Conservation (phyloP, 1,140 invertebrate species). For the Papilio machaon region DNA sequence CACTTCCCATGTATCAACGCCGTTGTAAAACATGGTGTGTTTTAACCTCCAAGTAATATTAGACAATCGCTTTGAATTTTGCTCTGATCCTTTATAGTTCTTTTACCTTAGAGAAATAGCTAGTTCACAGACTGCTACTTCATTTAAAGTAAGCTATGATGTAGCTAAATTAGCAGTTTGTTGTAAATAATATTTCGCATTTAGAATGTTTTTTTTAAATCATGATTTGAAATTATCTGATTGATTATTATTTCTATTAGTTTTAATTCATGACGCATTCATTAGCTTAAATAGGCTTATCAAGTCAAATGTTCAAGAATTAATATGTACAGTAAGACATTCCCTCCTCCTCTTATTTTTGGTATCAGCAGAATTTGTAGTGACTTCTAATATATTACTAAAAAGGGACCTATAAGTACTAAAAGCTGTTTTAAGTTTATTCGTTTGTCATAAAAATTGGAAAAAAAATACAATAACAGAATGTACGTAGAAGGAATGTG, state of each 20-base stretch:
- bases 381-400: background rate
- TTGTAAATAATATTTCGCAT: constrained; percentile 22
- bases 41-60: constrained; percentile 47
- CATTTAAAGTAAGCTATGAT: constrained; percentile 7
- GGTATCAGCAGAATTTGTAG: background rate
- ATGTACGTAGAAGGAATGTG: background rate
- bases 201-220: constrained; percentile 10
- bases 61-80: constrained; percentile 29
- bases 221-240: background rate
- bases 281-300: constrained; percentile 1
- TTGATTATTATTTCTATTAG: background rate
- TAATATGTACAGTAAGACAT: background rate
- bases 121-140: constrained; percentile 33
- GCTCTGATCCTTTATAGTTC: background rate
- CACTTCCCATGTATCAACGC: constrained; percentile 58
- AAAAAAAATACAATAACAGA: background rate
- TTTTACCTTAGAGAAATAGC: constrained; percentile 13
- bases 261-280: background rate
- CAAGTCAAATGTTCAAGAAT: background rate
- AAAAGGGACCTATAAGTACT: background rate
- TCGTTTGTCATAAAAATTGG: background rate
- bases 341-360: background rate
- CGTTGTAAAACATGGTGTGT: constrained; percentile 74
- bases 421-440: background rate
- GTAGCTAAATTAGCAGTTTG: constrained; percentile 26